Percentiles rank a stretch among this genome's conserved stretches.
These are phyloP conservation scores for Holocentrus rufus DNA, from an alignment of 2,797 vertebrate species.

Conservation along the genomic window DNA sequence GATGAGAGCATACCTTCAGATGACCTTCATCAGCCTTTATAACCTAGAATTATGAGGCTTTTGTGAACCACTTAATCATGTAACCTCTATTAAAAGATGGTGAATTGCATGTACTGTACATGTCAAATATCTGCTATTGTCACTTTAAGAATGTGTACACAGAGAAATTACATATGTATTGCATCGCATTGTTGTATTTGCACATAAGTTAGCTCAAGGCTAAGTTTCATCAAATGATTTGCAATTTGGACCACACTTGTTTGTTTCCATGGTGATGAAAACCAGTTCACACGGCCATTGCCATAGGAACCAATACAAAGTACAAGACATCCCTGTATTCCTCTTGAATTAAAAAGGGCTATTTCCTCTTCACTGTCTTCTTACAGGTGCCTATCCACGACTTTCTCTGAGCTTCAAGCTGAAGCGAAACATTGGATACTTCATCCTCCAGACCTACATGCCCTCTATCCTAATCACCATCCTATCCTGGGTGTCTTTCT, in stretches of 20 bases:
- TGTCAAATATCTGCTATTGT: neutral
- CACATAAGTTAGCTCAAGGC: conserved; percentile 60
- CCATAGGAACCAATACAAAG: conserved; percentile 72
- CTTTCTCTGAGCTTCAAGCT: conserved; percentile 98
- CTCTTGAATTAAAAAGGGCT: conserved; percentile 31
- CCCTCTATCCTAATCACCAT: conserved; percentile 99
- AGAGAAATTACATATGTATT: neutral
- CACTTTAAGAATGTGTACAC: neutral
- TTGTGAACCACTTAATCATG: too few relatives aligned
- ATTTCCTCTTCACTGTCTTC: conserved; percentile 31
- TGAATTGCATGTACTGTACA: neutral
- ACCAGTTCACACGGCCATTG: conserved; percentile 54
- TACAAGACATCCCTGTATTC: conserved; percentile 50
- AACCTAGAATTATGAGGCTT: too few relatives aligned
- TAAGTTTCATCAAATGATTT: conserved; percentile 63
- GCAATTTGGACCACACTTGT: conserved; percentile 53
- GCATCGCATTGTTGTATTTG: neutral
- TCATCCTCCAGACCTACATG: conserved; percentile 99
- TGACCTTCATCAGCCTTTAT: neutral
- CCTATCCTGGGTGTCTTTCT: conserved; percentile 99
- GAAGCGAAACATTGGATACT: conserved; percentile 99
- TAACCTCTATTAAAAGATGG: neutral
- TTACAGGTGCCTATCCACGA: conserved; percentile 96
- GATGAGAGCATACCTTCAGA: neutral
- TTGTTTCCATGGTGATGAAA: conserved; percentile 75